These are phyloP conservation scores for Galerucella nymphaeae DNA, from an alignment of 2,888 invertebrate species.

Conservation along the genomic window DNA sequence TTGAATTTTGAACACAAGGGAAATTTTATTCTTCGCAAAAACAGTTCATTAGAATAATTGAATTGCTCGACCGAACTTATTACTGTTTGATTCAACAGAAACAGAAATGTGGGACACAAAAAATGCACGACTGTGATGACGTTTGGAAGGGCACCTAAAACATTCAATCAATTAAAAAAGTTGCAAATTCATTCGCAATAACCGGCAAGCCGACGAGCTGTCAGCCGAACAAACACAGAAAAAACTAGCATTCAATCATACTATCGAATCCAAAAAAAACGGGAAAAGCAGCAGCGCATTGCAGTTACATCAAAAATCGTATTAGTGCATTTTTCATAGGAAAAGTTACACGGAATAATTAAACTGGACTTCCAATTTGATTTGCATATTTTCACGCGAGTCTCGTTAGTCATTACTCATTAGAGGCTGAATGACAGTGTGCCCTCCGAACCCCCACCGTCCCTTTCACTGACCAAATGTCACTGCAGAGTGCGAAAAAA, in stretches of 20 bases:
- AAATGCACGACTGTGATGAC: slow-evolving; percentile 13
- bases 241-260: slow-evolving; percentile 47
- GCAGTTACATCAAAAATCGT: slow-evolving; percentile 55
- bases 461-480: slow-evolving; percentile 59
- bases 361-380: slow-evolving; percentile 66
- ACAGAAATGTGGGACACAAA: not conserved
- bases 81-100: slow-evolving; percentile 4
- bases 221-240: slow-evolving; percentile 40
- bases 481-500: slow-evolving; percentile 61
- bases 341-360: slow-evolving; percentile 61
- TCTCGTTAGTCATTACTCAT: slow-evolving; percentile 67
- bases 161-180: slow-evolving; percentile 36
- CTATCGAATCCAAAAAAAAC: slow-evolving; percentile 41
- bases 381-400: slow-evolving; percentile 66
- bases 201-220: slow-evolving; percentile 30
- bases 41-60: not conserved
- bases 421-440: slow-evolving; percentile 64
- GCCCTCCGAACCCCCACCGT: slow-evolving; percentile 50
- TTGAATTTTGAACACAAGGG: not conserved
- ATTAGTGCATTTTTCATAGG: slow-evolving; percentile 58
- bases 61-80: slow-evolving; percentile 3
- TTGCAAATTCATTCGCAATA: slow-evolving; percentile 35
- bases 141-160: slow-evolving; percentile 25
- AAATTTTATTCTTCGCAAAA: not conserved
- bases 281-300: slow-evolving; percentile 44